Evolutionary conservation across 1,140 invertebrate genomes (phyloP).

Genomic region (Drosophila melanica): DNA sequence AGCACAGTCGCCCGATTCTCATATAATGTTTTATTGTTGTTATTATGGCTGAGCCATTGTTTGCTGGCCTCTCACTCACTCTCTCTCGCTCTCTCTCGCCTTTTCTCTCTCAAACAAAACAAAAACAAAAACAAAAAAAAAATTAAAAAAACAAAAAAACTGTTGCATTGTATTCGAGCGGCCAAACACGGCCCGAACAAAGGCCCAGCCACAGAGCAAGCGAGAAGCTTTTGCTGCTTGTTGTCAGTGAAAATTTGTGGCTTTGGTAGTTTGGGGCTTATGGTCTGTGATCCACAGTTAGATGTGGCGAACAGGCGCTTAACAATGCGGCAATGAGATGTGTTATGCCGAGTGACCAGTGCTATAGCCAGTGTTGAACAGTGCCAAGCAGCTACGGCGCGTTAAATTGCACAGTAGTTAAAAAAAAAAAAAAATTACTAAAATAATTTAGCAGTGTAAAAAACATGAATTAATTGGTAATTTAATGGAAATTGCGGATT

Average conservation of each 20-base stretch:
- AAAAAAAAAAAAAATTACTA: neutral
- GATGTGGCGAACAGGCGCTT: conserved; percentile 13
- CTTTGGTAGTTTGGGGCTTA: neutral
- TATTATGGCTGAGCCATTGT: conserved; percentile 37
- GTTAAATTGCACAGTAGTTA: neutral
- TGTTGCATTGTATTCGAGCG: conserved; percentile 46
- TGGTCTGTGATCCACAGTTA: conserved; percentile 2
- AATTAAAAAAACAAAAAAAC: conserved; percentile 16
- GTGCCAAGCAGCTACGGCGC: neutral
- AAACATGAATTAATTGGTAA: too few relatives aligned
- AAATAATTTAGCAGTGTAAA: neutral
- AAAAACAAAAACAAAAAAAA: conserved; percentile 7
- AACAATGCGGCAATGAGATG: conserved; percentile 29
- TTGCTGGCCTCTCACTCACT: conserved; percentile 11
- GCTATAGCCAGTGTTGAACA: conserved; percentile 7
- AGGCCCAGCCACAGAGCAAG: conserved; percentile 8
- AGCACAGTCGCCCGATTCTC: neutral
- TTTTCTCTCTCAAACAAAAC: neutral
- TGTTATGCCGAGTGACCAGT: conserved; percentile 5
- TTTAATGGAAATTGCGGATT: too few relatives aligned
- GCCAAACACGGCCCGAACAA: conserved; percentile 17
- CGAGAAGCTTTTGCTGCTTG: neutral
- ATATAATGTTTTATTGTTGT: conserved; percentile 48
- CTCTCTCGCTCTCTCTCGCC: conserved; percentile 3
- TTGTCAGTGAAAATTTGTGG: neutral